These are phyloP conservation scores for Actias luna DNA, from an alignment of 2,888 invertebrate genomes.

Conservation along the genomic window DNA sequence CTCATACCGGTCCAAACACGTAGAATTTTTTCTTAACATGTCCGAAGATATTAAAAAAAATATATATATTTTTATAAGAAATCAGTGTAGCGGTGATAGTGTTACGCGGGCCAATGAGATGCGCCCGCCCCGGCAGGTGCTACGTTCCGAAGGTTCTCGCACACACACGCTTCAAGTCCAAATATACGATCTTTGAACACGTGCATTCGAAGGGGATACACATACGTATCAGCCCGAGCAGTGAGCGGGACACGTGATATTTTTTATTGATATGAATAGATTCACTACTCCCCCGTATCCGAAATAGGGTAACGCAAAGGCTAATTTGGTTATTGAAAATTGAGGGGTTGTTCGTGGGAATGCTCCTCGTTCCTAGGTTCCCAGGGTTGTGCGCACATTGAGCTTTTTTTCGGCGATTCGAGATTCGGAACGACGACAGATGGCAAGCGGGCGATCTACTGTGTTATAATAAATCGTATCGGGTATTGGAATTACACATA, in stretches of 20 bases:
- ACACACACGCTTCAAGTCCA: constrained; percentile 64
- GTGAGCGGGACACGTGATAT: constrained; percentile 61
- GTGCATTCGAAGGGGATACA: constrained; percentile 80
- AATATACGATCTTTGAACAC: constrained; percentile 79
- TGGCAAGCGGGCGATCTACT: constrained; percentile 78
- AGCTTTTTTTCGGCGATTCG: constrained; percentile 74
- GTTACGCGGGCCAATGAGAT: constrained; percentile 69
- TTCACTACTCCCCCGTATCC: constrained; percentile 81
- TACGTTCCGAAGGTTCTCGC: constrained; percentile 60
- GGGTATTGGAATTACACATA: constrained; percentile 79
- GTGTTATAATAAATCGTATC: constrained; percentile 79
- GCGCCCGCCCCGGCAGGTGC: constrained; percentile 77
- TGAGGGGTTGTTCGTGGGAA: constrained; percentile 86
- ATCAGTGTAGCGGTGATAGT: constrained; percentile 81
- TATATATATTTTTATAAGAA: constrained; percentile 74
- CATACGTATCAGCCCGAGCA: constrained; percentile 43
- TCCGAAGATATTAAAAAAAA: constrained; percentile 75
- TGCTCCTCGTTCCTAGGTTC: constrained; percentile 83
- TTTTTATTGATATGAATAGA: constrained; percentile 79
- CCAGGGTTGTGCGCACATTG: constrained; percentile 83
- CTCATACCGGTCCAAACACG: constrained; percentile 77
- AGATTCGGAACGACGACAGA: constrained; percentile 81
- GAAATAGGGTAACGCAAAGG: constrained; percentile 83
- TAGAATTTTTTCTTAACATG: constrained; percentile 72
- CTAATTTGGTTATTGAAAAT: constrained; percentile 83